Evolutionary conservation across 2,113 vertebrate species (phyloP), one percentile per base, ranked within the genome.

Genomic region (Aspidoscelis tigris): DNA sequence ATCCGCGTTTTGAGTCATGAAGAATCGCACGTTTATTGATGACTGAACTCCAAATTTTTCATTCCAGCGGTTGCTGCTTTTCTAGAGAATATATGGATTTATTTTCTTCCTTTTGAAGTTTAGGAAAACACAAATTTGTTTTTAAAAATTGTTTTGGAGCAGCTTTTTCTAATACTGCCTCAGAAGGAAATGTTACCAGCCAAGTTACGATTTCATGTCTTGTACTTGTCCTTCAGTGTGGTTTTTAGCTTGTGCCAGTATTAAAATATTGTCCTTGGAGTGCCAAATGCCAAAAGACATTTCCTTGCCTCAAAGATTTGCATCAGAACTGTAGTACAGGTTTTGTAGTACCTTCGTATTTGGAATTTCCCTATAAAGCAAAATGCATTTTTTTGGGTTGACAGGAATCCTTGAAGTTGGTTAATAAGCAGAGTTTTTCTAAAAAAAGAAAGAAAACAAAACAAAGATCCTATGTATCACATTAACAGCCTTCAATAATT

Each of bases 1-100:
- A 88, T 96, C 61, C 96, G 93, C 53, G 86, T 95, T 79, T 93
- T 95, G 78, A 98, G 97, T 93, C 97, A 96, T 80, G 99, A 97
- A 91, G 98, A 99, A 88, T 92, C 96, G 53, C 97, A 96, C 0
- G 75, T 93, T 92, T 98, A 97, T 69, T 99, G 97, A 99, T 0
- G 58, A 82, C 92, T 44, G 33, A 75, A 89, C 39, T 2, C 81
- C 44, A 0, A 39, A 39, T 21, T 6, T 75, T 66, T 33, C 66
- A 70, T 86, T 70, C 83, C 91, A 86, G 91, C 92, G 81, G 87
- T 39, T 89, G 93, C 93, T 90, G 91, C 86, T 93, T 88, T 94
- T 94, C 84, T 88, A 92, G 92, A 90, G 83, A 94, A 93, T 88
- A 0, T 86, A 88, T 93, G 86, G 92, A 92, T 86, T 88, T 82